A percentile compares a stretch with the other conserved stretches of the same genome.
These are phyloP conservation scores for Desoria tigrina DNA, from an alignment of 2,888 invertebrate genomes.

Conservation along the genomic window DNA sequence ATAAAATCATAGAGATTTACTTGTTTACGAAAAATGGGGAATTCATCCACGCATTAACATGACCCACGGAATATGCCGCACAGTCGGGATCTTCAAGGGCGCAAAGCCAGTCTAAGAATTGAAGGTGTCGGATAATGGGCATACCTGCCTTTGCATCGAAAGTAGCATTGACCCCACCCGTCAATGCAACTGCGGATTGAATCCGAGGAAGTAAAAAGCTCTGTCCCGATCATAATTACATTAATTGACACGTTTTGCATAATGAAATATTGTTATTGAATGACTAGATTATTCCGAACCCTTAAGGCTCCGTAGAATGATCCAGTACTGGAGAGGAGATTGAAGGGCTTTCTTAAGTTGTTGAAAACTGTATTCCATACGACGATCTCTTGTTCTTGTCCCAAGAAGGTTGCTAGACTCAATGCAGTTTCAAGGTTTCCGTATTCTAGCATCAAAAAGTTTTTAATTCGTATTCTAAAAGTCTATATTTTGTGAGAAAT, in stretches of 20 bases:
- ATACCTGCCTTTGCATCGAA: conserved; percentile 29
- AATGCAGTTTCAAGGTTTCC: conserved; percentile 32
- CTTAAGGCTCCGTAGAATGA: conserved; percentile 21
- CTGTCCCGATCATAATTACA: too few relatives aligned
- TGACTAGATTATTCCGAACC: conserved; percentile 22
- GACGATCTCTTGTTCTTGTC: conserved; percentile 32
- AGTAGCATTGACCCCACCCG: conserved; percentile 26
- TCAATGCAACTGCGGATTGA: conserved; percentile 23
- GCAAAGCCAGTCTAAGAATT: conserved; percentile 46
- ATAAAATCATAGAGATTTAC: too few relatives aligned
- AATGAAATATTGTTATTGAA: background rate
- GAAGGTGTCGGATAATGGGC: conserved; percentile 37
- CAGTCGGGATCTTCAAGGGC: conserved; percentile 40
- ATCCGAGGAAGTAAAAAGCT: conserved; percentile 33
- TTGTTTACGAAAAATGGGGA: too few relatives aligned
- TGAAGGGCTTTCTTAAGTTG: conserved; percentile 30
- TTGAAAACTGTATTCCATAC: conserved; percentile 45
- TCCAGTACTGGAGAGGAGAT: conserved; percentile 27
- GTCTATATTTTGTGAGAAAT: too few relatives aligned
- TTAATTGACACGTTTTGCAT: background rate
- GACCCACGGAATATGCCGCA: conserved; percentile 10
- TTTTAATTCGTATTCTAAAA: too few relatives aligned
- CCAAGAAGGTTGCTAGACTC: conserved; percentile 29
- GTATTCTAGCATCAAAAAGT: conserved; percentile 31
- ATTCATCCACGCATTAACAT: conserved; percentile 26